Percentiles rank a stretch among this genome's conserved stretches.
These are phyloP conservation scores for Aleiodes alternator DNA, from an alignment of 2,888 invertebrate species.

Conservation along the genomic window DNA sequence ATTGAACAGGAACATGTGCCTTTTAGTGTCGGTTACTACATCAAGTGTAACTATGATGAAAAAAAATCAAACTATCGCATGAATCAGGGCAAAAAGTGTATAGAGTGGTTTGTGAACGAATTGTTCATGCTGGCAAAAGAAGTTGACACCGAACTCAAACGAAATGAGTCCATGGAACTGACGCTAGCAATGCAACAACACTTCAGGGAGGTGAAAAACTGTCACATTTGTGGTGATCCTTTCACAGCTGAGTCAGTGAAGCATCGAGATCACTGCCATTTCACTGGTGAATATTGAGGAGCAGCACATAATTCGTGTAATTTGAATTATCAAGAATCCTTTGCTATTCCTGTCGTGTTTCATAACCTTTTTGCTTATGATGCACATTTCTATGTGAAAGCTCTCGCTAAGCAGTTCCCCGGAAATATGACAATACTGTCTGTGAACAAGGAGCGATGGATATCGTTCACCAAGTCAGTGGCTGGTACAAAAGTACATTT, in stretches of 20 bases:
- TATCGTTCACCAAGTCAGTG: not conserved
- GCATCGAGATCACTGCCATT: not conserved
- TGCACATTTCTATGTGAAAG: not conserved
- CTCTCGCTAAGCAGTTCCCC: not conserved
- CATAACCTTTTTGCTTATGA: constrained; percentile 54
- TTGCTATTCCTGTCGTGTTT: not conserved
- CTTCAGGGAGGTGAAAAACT: constrained; percentile 31
- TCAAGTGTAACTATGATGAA: too few species aligned
- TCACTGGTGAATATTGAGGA: not conserved
- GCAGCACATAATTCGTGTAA: not conserved
- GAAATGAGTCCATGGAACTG: not conserved
- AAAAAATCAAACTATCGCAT: too few species aligned
- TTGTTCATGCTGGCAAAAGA: too few species aligned
- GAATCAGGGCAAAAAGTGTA: too few species aligned
- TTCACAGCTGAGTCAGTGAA: not conserved
- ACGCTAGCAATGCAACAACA: not conserved
- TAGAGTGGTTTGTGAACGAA: too few species aligned
- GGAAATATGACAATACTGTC: not conserved
- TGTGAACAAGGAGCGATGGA: not conserved
- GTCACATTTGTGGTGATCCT: constrained; percentile 49
- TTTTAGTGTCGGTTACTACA: too few species aligned
- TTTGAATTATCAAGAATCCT: not conserved
- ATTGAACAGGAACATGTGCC: too few species aligned
- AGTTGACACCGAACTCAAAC: too few species aligned
- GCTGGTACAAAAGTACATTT: not conserved